Evolutionary conservation across 1,140 invertebrate genomes (phyloP).

Genomic region (Stenopsyche tienmushanensis): DNA sequence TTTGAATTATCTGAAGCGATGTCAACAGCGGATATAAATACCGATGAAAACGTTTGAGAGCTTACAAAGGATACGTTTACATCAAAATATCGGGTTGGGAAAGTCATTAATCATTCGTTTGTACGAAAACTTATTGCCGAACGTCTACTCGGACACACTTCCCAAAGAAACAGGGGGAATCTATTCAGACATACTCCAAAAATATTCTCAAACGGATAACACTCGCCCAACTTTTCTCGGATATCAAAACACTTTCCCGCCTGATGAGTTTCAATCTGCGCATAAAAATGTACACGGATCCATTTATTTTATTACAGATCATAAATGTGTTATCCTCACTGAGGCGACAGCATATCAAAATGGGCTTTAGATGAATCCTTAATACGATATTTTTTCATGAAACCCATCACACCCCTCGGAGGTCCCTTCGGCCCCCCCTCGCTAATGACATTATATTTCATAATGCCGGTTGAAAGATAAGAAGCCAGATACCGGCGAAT

Average conservation of each 20-base stretch:
- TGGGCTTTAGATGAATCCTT: conserved; percentile 38
- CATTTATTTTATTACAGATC: conserved; percentile 1
- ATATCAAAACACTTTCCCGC: too few relatives aligned
- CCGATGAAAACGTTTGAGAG: background rate
- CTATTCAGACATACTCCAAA: too few relatives aligned
- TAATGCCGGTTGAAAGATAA: conserved; percentile 40
- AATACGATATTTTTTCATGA: conserved; percentile 40
- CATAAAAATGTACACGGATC: too few relatives aligned
- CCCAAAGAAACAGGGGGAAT: too few relatives aligned
- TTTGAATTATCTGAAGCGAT: too few relatives aligned
- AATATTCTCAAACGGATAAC: too few relatives aligned
- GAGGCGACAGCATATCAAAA: conserved; percentile 23
- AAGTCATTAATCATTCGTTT: background rate
- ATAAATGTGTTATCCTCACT: conserved; percentile 16
- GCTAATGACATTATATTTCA: conserved; percentile 37
- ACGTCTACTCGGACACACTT: too few relatives aligned
- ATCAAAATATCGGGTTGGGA: background rate
- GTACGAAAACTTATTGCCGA: background rate
- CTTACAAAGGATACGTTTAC: background rate
- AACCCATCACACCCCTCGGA: conserved; percentile 1
- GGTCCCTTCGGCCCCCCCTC: conserved; percentile 10
- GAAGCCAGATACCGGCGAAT: conserved; percentile 28
- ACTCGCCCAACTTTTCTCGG: too few relatives aligned
- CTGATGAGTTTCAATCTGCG: too few relatives aligned
- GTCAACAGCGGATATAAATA: background rate